Percentiles rank a stretch among this genome's conserved stretches.
Evolutionary conservation across 1,140 invertebrate genomes (phyloP).

Genomic region (Anoplolepis gracilipes): DNA sequence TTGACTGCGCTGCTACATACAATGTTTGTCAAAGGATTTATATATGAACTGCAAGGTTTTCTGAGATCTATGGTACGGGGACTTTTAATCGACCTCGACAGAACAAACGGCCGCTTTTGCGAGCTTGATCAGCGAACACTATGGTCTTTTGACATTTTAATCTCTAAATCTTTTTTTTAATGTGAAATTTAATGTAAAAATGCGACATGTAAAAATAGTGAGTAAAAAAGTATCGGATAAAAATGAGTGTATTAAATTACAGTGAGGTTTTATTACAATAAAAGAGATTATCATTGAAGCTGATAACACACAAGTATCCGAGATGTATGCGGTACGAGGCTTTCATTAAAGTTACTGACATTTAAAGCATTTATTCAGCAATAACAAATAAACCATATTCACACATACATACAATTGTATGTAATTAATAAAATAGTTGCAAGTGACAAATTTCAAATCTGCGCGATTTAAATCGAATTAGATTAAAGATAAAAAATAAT

Average conservation of each 20-base stretch:
- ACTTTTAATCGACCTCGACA: constrained; percentile 47
- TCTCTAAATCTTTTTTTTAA: background rate
- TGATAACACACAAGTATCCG: background rate
- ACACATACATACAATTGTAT: background rate
- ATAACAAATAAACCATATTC: constrained; percentile 18
- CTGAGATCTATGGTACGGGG: background rate
- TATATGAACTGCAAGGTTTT: background rate
- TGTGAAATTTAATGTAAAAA: background rate
- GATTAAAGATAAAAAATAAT: constrained; percentile 46
- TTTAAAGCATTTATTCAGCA: background rate
- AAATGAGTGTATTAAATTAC: constrained; percentile 18
- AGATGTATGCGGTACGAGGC: no score
- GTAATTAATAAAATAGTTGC: constrained; percentile 22
- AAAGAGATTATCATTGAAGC: constrained; percentile 24
- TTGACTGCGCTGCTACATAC: background rate
- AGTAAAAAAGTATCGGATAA: background rate
- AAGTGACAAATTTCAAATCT: background rate
- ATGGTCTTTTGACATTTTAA: background rate
- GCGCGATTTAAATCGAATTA: constrained; percentile 21
- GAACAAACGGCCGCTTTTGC: constrained; percentile 16
- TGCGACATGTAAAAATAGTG: background rate
- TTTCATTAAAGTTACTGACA: constrained; percentile 52
- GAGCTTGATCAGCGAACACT: background rate
- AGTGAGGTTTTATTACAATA: constrained; percentile 12
- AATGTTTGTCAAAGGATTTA: constrained; percentile 19